Evolutionary conservation across 1,140 invertebrate species (phyloP), one percentile per base, ranked within the genome.

Genomic region (Pseudomyrmex cubaensis): DNA sequence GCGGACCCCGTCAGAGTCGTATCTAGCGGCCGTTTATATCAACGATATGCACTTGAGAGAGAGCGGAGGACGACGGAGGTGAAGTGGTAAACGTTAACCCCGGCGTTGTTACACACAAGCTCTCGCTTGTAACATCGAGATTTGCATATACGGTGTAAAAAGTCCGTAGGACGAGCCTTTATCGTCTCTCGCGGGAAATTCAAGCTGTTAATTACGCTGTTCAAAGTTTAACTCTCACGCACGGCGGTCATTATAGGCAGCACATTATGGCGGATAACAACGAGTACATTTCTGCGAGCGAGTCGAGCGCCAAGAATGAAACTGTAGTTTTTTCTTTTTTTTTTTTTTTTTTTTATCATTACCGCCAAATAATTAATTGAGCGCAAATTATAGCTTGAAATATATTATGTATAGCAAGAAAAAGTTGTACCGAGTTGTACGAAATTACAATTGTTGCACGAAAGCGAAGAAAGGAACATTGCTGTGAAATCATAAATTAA

Each of bases 131-230:
- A 44, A 64, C 48, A n/a, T 70, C 44, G 54, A 70, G 54, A 61
- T 78, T 56, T 69, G 15, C 64, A 61, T 80, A 59, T 7, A 46
- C 66, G 52, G 20, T 61, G 50, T 70, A 80, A 80, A 80, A 80
- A 61, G 20, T 70, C 17, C 54, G 20, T 59, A 35, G 54, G 59
- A 46, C 66, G 5, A 35, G 35, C 76, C 15, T 72, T 80, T 80
- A 80, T 70, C 76, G 66, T 15, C n/a, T n/a, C 54, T 72, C 17
- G n/a, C 22, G 66, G 54, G 54, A 80, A 80, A 80, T 80, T 59
- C 22, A 12, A 35, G 44, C n/a, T 72, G 54, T 54, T 80, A 72
- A 80, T 72, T 80, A 72, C 20, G 66, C 2, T 72, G 56, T 50
- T 80, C 20, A 17, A 70, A 50, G 64, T 57, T 80, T 70, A 69